Evolutionary conservation across 1,140 invertebrate species (phyloP), one percentile per base, ranked within the genome.

Genomic region (Zaprionus nigranus): DNA sequence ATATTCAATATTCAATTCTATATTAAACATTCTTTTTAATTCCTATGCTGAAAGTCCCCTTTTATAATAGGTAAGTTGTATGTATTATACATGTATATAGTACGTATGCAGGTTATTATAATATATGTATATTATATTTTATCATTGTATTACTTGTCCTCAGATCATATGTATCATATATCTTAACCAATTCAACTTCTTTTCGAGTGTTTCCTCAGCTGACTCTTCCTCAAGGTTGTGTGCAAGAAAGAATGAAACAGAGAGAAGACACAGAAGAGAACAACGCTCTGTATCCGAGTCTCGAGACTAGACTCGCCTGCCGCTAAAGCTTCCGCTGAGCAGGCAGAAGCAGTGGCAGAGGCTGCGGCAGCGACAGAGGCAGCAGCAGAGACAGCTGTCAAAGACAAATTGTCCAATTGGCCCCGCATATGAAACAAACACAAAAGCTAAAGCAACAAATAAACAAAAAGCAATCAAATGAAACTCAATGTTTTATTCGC

Each of bases 361-460:
- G 20, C 20, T 1, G 20, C 20, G 40, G 2, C 13, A n/a, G 15
- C 0, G 17, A 17, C 17, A 17, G 20, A 20, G 20, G 20, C 20
- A 20, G 20, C 20, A 0, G 5, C 38, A 40, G 38, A 2, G 12
- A 1, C 5, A 40, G 59, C 56, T 59, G 73, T 75, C 73, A 71
- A 71, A 75, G 67, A 75, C 73, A 64, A 75, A 71, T 75, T 65
- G 73, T 64, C 17, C 56, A 82, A 85, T 82, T 85, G 82, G 79
- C 82, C 82, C 82, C 85, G 83, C 80, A 79, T 65, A 87, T 80
- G 75, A 81, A 66, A 69, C 36, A 49, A 75, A 68, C 5, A 67
- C 22, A 66, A 81, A 34, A 30, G 7, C 24, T 49, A 56, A 58
- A 58, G n/a, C 40, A 51, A 71, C 38, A 54, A 57, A 22, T n/a